Base-by-base conservation (phyloP, 2,888 invertebrate species). In the Drosophila longiperda region DNA sequence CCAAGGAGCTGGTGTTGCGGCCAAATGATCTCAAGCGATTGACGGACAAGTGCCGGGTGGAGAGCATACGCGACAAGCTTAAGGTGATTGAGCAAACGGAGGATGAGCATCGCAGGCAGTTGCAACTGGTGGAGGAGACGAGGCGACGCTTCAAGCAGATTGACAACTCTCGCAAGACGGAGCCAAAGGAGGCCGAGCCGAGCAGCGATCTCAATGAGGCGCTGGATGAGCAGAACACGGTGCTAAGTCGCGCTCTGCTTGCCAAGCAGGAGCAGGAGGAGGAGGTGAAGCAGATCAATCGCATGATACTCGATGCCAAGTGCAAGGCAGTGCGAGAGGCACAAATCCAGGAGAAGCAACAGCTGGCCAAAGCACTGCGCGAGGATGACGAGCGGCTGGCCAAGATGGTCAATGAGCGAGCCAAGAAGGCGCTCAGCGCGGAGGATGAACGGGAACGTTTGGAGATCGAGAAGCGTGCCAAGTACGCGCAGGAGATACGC, bases 281-380 rank as follows among this genome's bases (percentile, higher is more conserved):
- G 90, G 95, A 94, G 94, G 96, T 94, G 82, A 96, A 95, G 92
- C 94, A 93, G 32, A 96, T 96, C 74, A 97, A 97, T 92, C 95
- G 95, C 67, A 94, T 97, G 74, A 97, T 98, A 83, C 93, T 97
- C 15, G 96, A 96, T 20, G 96, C 97, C 26, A 97, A 98, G 92
- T 97, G 97, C 81, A 95, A 97, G 88, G 96, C 97, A 0, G 96
- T 98, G 54, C 94, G 97, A 23, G 97, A 97, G 91, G 97, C 97
- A 0, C 97, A 98, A 93, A 95, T 97, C 69, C 94, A 94, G 0
- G 97, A 97, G 92, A 95, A 94, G 71, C 71, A 89, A 32, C 91
- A 92, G 26, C 52, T 93, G 20, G 89, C 90, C 17, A 87, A 80
- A 12, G 92, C 92, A 17, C 60, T 91, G 17, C 89, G 88, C 23